Evolutionary conservation across 2,797 vertebrate genomes (phyloP).

Genomic region (Propithecus perrieri): DNA sequence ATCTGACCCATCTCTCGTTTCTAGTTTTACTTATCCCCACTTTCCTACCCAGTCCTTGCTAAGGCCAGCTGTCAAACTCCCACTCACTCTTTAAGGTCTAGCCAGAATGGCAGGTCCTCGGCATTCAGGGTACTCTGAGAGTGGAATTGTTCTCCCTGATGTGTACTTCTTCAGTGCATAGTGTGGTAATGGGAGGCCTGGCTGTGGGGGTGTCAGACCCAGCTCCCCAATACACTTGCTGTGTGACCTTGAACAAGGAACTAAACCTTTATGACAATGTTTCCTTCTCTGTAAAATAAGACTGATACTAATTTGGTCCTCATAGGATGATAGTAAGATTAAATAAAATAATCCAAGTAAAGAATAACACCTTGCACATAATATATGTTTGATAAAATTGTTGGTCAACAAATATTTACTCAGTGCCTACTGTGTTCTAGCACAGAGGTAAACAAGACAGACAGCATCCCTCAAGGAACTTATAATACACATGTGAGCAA

Average conservation of each 20-base stretch:
- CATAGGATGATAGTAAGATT: not conserved
- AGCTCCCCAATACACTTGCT: not conserved
- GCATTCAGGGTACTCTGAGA: not conserved
- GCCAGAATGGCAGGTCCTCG: not conserved
- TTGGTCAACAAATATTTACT: not conserved
- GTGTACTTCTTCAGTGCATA: no score
- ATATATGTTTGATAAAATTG: not conserved
- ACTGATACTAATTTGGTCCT: not conserved
- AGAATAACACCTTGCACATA: not conserved
- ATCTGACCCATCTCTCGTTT: not conserved
- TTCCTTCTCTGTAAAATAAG: not conserved
- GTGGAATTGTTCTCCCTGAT: not conserved
- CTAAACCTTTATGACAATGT: not conserved
- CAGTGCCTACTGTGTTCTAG: not conserved
- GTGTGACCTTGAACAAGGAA: not conserved
- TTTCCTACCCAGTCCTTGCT: not conserved
- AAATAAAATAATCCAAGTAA: not conserved
- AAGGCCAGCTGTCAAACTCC: not conserved
- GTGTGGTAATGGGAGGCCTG: not conserved
- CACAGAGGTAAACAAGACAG: not conserved
- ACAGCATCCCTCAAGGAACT: not conserved
- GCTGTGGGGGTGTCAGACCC: not conserved
- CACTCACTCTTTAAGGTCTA: not conserved
- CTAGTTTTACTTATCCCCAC: not conserved
- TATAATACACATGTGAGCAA: not conserved